phyloP scores from a whole-genome alignment of 1,140 invertebrate species.

The Lethrus apterus region DNA sequence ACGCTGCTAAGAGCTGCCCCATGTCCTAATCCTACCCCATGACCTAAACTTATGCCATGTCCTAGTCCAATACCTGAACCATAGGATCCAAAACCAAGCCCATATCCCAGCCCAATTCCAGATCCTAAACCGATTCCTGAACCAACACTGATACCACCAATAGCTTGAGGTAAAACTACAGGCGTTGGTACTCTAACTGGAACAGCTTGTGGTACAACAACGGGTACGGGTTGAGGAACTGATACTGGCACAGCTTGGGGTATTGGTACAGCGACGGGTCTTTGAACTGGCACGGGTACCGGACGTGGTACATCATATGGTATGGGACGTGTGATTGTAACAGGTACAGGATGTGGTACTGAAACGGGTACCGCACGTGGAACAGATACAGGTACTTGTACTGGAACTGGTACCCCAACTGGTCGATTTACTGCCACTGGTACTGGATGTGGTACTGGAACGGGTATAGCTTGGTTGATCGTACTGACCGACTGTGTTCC shows the following conservation, averaged over 20 bases:
- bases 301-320: constrained; percentile 19
- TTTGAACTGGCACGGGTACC: constrained; percentile 30
- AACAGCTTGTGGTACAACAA: constrained; percentile 15
- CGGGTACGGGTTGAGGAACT: constrained; percentile 19
- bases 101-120: background rate
- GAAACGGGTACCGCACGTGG: constrained; percentile 36
- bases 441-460: constrained; percentile 37
- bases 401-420: constrained; percentile 26
- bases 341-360: constrained; percentile 31
- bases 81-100: constrained; percentile 13
- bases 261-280: constrained; percentile 27
- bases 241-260: constrained; percentile 27
- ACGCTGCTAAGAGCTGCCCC: too few relatives aligned
- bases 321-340: constrained; percentile 25
- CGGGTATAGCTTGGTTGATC: constrained; percentile 26
- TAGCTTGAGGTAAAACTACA: constrained; percentile 20
- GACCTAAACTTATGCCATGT: constrained; percentile 7
- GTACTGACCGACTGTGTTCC: constrained; percentile 20
- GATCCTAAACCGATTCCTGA: background rate
- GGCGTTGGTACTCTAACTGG: constrained; percentile 22
- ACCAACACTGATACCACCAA: constrained; percentile 10
- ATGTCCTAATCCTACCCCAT: constrained; percentile 16
- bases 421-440: constrained; percentile 44
- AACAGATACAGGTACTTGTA: constrained; percentile 27
- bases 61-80: constrained; percentile 15